These are phyloP conservation scores for Scyliorhinus canicula DNA, from an alignment of 2,797 vertebrate genomes.

Conservation along the genomic window DNA sequence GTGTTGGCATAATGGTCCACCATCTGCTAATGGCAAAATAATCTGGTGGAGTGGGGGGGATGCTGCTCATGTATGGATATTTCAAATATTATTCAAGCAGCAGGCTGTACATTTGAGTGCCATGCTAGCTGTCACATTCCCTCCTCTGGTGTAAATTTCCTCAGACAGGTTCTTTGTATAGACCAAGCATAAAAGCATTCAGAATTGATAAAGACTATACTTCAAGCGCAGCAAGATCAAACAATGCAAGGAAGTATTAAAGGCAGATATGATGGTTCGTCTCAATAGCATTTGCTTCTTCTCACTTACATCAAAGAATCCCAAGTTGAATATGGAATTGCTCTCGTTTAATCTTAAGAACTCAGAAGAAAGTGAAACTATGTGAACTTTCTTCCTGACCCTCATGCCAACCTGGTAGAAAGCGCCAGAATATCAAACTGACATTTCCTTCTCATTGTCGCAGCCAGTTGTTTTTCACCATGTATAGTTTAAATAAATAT, in stretches of 20 bases:
- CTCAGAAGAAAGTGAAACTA: not conserved
- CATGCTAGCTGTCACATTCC: too few relatives aligned
- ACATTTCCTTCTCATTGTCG: not conserved
- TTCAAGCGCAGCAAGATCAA: not conserved
- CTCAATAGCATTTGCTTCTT: not conserved
- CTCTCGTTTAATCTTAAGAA: not conserved
- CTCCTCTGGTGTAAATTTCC: not conserved
- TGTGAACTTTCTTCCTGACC: not conserved
- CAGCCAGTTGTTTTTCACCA: too few relatives aligned
- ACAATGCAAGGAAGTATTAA: not conserved
- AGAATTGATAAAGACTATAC: not conserved
- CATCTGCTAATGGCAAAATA: not conserved
- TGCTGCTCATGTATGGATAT: not conserved
- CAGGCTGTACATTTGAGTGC: not conserved
- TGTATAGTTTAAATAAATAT: not conserved
- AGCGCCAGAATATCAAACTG: not conserved
- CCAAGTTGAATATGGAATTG: not conserved
- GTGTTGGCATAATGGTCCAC: not conserved
- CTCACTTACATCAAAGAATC: not conserved
- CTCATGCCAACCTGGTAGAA: not conserved
- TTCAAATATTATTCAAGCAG: not conserved
- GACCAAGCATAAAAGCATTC: not conserved
- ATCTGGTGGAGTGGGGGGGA: not conserved
- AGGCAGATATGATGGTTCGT: not conserved
- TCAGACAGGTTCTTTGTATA: not conserved